A percentile compares a stretch with the other conserved stretches of the same genome.
These are phyloP conservation scores for Anorthoa munda DNA, from an alignment of 2,888 invertebrate species.

Conservation along the genomic window DNA sequence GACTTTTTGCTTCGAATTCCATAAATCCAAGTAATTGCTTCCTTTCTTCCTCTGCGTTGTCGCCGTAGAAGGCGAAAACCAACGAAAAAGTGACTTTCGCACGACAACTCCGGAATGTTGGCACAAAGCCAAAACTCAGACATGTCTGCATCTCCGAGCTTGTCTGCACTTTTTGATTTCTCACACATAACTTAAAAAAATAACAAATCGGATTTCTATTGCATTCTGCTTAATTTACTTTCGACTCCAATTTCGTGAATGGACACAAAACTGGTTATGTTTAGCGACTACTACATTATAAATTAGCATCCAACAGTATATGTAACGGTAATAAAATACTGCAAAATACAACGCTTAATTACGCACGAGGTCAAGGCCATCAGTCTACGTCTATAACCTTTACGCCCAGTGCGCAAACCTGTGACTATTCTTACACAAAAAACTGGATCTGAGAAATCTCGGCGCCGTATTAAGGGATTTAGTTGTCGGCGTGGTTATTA, in stretches of 20 bases:
- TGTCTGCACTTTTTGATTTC: constrained; percentile 70
- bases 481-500: constrained; percentile 72
- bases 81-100: constrained; percentile 82
- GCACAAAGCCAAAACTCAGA: constrained; percentile 78
- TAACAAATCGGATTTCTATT: constrained; percentile 57
- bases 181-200: constrained; percentile 59
- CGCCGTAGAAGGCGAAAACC: constrained; percentile 78
- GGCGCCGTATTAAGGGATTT: constrained; percentile 61
- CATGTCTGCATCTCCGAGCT: constrained; percentile 76
- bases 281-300: constrained; percentile 8
- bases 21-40: constrained; percentile 89
- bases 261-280: constrained; percentile 38
- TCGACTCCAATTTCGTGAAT: constrained; percentile 32
- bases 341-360: constrained; percentile 64
- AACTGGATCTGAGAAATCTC: constrained; percentile 38
- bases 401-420: constrained; percentile 60
- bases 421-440: constrained; percentile 51
- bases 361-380: constrained; percentile 81
- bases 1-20: constrained; percentile 76
- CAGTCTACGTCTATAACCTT: constrained; percentile 59
- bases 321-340: constrained; percentile 57
- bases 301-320: constrained; percentile 52
- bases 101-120: constrained; percentile 79
- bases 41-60: constrained; percentile 78
- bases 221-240: constrained; percentile 34